Conservation (phyloP, 2,113 vertebrate genomes). For the Corapipo altera region DNA sequence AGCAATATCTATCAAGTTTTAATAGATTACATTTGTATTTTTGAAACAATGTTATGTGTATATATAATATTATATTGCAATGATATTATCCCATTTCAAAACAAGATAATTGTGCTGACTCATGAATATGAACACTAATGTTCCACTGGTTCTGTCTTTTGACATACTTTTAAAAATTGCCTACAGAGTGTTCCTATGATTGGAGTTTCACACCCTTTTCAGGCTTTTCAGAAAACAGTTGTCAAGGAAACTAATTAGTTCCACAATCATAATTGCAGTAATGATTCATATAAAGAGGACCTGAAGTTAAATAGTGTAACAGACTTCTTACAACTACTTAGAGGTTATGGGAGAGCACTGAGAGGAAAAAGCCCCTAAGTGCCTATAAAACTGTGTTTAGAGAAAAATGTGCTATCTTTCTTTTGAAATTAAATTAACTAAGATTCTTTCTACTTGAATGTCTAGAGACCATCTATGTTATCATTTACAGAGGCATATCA, state of each 20-base stretch:
- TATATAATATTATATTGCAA: background rate
- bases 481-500: background rate
- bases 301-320: background rate
- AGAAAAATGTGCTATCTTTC: background rate
- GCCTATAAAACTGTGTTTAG: background rate
- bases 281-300: background rate
- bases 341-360: background rate
- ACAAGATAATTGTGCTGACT: background rate
- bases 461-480: background rate
- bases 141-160: background rate
- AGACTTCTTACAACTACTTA: background rate
- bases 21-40: background rate
- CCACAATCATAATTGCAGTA: slow-evolving; percentile 5
- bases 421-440: background rate
- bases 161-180: background rate
- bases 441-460: background rate
- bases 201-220: background rate
- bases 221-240: slow-evolving; percentile 24
- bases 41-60: background rate
- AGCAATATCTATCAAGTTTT: background rate
- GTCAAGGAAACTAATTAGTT: slow-evolving; percentile 43
- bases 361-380: background rate
- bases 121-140: background rate
- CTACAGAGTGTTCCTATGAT: background rate
- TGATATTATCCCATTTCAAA: background rate